Base-by-base conservation (phyloP, 2,888 invertebrate genomes). In the Amphipyra berbera region DNA sequence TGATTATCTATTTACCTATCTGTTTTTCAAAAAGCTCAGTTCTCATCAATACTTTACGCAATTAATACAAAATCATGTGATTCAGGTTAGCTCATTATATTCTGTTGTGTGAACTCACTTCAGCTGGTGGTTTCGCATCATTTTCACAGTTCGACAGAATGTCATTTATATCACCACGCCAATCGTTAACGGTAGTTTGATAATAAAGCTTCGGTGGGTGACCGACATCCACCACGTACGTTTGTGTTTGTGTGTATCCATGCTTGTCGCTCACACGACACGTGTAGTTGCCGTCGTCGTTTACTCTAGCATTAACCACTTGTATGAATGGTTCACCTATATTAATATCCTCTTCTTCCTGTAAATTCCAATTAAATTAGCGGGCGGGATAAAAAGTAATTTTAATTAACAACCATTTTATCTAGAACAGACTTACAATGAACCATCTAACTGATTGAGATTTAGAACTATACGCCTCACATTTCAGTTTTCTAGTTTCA, bases 261-360 rank as follows among this genome's bases (percentile, higher is more conserved):
- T 65, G 47, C n/a, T 44, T 54, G 52, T 73, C 76, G 13, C 69
- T 81, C n/a, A 76, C 79, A 33, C 63, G 77, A 10, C 81, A 81
- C 1, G 76, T 79, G 13, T 81, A 81, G 37, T 80, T 80, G 6
- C 81, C 81, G 1, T 77, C 81, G 0, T 45, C 0, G 1, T 3
- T 3, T 0, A 12, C 5, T 5, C 53, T 9, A 15, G 67, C 69
- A 0, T 67, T 15, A 0, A 9, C 6, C 27, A 80, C 15, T 14
- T 40, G 27, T 1, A 67, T 35, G 27, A 41, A 55, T 27, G 68
- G 50, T 5, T 56, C 49, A 27, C 33, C 56, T 5, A 52, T n/a
- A 0, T 42, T 41, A n/a, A 48, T 13, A 7, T 60, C 62, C 2
- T 6, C 40, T 0, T 42, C 33, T 0, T 60, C 57, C 61, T 65